A percentile compares a stretch with the other conserved stretches of the same genome.
Conservation (phyloP, 2,797 vertebrate genomes). For the Poecile montanus region DNA sequence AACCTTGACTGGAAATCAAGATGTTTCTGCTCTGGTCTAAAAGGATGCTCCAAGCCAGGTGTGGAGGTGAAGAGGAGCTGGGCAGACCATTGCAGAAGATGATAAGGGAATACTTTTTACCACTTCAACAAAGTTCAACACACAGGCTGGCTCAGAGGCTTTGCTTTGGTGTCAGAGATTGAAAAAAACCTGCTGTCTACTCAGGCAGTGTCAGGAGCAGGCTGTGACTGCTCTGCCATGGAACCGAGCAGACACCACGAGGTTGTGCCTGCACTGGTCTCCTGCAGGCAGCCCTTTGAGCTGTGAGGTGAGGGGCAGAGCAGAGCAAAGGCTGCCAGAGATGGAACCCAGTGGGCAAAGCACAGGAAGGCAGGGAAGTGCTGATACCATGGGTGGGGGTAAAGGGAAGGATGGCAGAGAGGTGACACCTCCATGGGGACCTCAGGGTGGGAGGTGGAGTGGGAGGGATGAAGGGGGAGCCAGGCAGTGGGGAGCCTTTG, state of each 20-base stretch:
- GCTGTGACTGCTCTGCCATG: accelerated
- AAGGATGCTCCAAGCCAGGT: neutral
- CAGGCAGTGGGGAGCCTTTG: neutral
- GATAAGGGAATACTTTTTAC: neutral
- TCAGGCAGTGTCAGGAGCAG: neutral
- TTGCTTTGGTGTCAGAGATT: neutral
- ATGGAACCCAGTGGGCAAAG: neutral
- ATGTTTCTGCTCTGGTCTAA: neutral
- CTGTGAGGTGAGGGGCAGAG: neutral
- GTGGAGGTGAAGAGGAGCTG: neutral
- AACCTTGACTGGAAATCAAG: neutral
- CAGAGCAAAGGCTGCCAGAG: neutral
- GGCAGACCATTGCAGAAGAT: neutral
- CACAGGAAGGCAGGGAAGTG: neutral
- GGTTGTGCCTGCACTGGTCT: neutral
- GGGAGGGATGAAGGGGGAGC: neutral
- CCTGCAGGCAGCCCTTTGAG: neutral
- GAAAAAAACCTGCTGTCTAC: neutral
- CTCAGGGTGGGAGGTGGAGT: neutral
- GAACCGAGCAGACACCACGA: accelerated
- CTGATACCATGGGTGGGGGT: neutral
- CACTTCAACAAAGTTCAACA: neutral
- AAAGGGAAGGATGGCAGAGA: neutral
- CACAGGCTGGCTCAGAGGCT: neutral
- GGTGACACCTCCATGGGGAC: neutral